Evolutionary conservation across 2,888 invertebrate species (phyloP).

Genomic region (Melipona bicolor): DNA sequence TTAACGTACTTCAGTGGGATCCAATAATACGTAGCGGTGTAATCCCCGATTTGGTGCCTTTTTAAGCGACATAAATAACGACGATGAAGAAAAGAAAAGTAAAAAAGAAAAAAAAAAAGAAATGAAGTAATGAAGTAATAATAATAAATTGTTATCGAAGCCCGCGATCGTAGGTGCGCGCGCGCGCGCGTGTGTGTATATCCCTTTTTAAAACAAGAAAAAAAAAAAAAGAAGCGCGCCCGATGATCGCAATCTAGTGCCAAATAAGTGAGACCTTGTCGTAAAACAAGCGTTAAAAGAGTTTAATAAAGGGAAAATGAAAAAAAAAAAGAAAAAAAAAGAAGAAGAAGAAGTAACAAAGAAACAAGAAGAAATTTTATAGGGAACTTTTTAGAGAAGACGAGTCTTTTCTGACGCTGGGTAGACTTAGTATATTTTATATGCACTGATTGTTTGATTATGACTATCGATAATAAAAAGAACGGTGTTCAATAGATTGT

Average conservation of each 20-base stretch:
- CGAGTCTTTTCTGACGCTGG: constrained; percentile 83
- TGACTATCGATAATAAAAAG: constrained; percentile 83
- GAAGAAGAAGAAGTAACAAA: constrained; percentile 1
- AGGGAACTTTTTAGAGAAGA: constrained; percentile 82
- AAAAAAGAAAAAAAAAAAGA: neutral
- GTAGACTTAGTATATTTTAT: constrained; percentile 84
- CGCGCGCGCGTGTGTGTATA: constrained; percentile 42
- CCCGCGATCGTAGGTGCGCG: constrained; percentile 58
- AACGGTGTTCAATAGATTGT: constrained; percentile 84
- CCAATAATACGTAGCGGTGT: constrained; percentile 72
- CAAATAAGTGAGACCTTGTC: constrained; percentile 83
- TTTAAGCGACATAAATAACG: constrained; percentile 76
- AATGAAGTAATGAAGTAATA: constrained; percentile 2
- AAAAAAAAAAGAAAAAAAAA: constrained; percentile 5
- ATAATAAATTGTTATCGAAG: constrained; percentile 61
- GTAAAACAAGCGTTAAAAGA: constrained; percentile 69
- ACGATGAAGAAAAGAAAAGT: constrained; percentile 55
- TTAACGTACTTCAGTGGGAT: constrained; percentile 80
- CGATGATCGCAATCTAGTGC: constrained; percentile 81
- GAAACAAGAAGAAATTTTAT: constrained; percentile 79
- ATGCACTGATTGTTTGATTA: constrained; percentile 84
- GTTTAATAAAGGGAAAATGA: neutral
- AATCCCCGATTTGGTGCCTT: constrained; percentile 84
- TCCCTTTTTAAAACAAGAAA: constrained; percentile 39
- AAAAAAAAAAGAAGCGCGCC: constrained; percentile 48